Evolutionary conservation across 2,797 vertebrate genomes (phyloP).

Genomic region (Rallus crepitans): DNA sequence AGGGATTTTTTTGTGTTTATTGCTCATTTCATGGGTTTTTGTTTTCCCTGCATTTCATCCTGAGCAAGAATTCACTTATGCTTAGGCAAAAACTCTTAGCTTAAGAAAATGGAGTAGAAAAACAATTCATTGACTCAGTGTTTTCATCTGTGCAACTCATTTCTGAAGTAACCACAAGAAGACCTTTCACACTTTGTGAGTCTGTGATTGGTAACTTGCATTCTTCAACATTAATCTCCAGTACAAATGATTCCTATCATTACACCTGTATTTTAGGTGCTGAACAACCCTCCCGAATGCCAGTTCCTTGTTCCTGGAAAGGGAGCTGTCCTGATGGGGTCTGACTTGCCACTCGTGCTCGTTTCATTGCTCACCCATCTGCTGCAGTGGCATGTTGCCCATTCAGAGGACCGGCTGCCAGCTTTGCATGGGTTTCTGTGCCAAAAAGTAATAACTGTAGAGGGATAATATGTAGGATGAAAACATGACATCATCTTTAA

Average conservation of each 20-base stretch:
- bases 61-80: background rate
- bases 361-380: slow-evolving; percentile 34
- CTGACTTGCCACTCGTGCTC: background rate
- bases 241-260: background rate
- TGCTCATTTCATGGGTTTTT: background rate
- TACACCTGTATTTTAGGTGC: background rate
- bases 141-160: background rate
- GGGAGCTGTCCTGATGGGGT: background rate
- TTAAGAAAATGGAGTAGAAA: background rate
- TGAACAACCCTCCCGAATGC: background rate
- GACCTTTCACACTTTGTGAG: background rate
- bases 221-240: background rate
- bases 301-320: background rate
- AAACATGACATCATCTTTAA: background rate
- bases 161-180: background rate
- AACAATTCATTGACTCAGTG: background rate
- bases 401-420: background rate
- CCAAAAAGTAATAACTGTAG: background rate
- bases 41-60: background rate
- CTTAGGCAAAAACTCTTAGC: background rate
- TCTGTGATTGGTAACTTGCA: background rate
- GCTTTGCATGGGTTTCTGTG: background rate
- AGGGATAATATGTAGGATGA: background rate
- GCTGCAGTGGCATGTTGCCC: slow-evolving; percentile 23
- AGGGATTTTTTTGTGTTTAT: background rate